A percentile compares a stretch with the other conserved stretches of the same genome.
Evolutionary conservation across 2,888 invertebrate genomes (phyloP).

Genomic region (Dexiosoma caninum): DNA sequence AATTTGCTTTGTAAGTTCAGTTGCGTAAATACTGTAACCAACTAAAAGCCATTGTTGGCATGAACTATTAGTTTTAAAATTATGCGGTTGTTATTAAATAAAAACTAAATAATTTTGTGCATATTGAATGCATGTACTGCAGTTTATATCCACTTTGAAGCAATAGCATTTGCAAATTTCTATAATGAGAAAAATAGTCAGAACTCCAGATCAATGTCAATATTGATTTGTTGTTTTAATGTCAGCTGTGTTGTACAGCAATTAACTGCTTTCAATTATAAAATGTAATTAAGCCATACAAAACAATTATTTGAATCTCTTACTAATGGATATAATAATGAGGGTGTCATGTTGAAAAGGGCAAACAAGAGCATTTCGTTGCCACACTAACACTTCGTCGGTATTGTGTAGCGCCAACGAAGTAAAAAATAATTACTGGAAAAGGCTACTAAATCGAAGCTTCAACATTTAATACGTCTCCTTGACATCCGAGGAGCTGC

Average conservation of each 20-base stretch:
- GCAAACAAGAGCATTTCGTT: background rate
- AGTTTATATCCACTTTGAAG: background rate
- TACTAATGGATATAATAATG: background rate
- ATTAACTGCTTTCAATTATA: background rate
- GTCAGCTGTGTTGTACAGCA: background rate
- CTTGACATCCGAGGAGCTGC: too few relatives aligned
- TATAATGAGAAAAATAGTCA: background rate
- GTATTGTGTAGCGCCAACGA: too few relatives aligned
- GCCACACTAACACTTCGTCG: too few relatives aligned
- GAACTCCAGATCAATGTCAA: background rate
- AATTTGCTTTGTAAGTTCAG: background rate
- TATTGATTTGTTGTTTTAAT: background rate
- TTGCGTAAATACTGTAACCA: background rate
- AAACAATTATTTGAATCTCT: background rate
- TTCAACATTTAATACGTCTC: too few relatives aligned
- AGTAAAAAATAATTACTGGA: too few relatives aligned
- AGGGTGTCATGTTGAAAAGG: background rate
- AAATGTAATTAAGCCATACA: background rate
- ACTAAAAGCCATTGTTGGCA: background rate
- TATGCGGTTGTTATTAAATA: background rate
- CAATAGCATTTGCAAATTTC: background rate
- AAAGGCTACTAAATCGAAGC: too few relatives aligned
- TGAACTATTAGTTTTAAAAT: conserved; percentile 4
- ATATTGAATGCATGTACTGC: background rate
- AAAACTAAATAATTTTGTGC: conserved; percentile 1